phyloP scores from a whole-genome alignment of 2,113 vertebrate species.

The Hypomesus transpacificus region DNA sequence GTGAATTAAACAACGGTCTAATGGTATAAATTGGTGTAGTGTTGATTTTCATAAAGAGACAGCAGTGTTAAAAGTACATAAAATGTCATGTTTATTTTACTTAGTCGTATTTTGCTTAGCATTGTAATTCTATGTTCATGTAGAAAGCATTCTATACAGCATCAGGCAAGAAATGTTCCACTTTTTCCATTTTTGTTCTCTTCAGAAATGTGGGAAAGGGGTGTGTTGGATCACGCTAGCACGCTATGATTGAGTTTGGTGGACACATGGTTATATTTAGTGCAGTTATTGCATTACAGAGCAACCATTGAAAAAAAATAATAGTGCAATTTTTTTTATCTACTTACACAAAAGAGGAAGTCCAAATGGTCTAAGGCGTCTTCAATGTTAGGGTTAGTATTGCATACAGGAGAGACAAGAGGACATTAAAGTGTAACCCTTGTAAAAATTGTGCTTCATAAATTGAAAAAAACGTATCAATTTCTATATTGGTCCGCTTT shows the following conservation, averaged over 20 bases:
- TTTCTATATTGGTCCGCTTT: slow-evolving; percentile 70
- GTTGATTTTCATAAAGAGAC: neutral
- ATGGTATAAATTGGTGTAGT: neutral
- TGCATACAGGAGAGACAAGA: slow-evolving; percentile 77
- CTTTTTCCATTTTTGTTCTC: slow-evolving; percentile 58
- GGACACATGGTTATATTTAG: slow-evolving; percentile 71
- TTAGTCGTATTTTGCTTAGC: slow-evolving; percentile 63
- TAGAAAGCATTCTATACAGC: slow-evolving; percentile 80
- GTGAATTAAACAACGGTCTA: slow-evolving; percentile 28
- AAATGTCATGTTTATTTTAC: slow-evolving; percentile 76
- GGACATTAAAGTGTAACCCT: slow-evolving; percentile 63
- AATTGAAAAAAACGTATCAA: slow-evolving; percentile 56
- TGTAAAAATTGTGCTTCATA: slow-evolving; percentile 78
- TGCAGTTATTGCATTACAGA: slow-evolving; percentile 80
- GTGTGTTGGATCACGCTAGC: slow-evolving; percentile 66
- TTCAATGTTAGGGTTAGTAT: slow-evolving; percentile 74
- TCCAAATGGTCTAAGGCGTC: slow-evolving; percentile 76
- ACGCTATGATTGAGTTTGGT: slow-evolving; percentile 62
- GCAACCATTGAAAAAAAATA: slow-evolving; percentile 67
- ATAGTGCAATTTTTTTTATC: slow-evolving; percentile 71
- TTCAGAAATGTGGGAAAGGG: slow-evolving; percentile 61
- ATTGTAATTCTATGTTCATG: slow-evolving; percentile 72
- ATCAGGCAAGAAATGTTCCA: slow-evolving; percentile 71
- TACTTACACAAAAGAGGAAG: slow-evolving; percentile 73
- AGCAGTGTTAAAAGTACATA: slow-evolving; percentile 70